Conservation (phyloP, 2,113 vertebrate genomes). For the Prionailurus viverrinus region DNA sequence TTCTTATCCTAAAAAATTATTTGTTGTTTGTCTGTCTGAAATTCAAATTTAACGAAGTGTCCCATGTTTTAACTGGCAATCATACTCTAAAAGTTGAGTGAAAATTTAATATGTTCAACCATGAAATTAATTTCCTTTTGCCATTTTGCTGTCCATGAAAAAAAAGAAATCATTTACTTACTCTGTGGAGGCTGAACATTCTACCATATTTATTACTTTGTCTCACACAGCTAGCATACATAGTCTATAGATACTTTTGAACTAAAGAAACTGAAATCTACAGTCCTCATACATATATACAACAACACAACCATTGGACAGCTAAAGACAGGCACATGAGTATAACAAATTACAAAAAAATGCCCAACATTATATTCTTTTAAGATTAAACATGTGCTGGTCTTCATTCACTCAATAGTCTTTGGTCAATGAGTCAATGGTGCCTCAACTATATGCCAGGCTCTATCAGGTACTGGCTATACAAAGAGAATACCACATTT, state of each 20-base stretch:
- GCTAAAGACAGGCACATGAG: neutral
- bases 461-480: neutral
- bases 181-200: neutral
- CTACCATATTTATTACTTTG: neutral
- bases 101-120: neutral
- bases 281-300: neutral
- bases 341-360: neutral
- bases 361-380: neutral
- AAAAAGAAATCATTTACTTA: neutral
- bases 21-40: neutral
- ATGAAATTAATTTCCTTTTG: slow-evolving; percentile 42
- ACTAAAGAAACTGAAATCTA: neutral
- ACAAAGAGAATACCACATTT: neutral
- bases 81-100: neutral
- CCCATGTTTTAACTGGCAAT: neutral
- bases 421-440: neutral
- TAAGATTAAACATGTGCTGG: neutral
- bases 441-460: neutral
- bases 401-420: neutral
- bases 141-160: neutral
- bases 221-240: neutral
- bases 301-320: neutral
- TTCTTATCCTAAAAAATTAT: neutral
- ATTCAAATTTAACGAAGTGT: neutral
- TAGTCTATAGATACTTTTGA: neutral